These are phyloP conservation scores for Calosoma granatense DNA, from an alignment of 1,140 invertebrate genomes.

Conservation along the genomic window DNA sequence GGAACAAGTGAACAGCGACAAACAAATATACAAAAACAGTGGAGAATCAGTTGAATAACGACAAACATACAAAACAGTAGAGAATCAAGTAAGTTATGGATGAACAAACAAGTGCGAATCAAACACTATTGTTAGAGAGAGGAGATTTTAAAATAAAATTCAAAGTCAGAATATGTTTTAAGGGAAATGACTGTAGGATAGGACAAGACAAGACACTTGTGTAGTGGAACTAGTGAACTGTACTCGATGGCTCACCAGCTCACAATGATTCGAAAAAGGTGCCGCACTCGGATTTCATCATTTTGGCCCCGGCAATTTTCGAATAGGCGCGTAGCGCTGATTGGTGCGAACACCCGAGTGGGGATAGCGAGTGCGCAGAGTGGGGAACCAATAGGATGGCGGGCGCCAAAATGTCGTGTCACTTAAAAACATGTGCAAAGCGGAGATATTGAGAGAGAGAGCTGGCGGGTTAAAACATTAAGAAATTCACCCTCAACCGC, in stretches of 20 bases:
- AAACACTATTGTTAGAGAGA: no score
- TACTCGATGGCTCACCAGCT: conserved; percentile 3
- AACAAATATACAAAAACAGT: no score
- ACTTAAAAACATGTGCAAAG: conserved; percentile 11
- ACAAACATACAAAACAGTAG: no score
- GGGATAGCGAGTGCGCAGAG: conserved; percentile 12
- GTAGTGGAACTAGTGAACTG: conserved; percentile 14
- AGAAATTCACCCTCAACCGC: conserved; percentile 2
- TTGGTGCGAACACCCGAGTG: conserved; percentile 15
- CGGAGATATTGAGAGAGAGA: background rate
- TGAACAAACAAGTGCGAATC: no score
- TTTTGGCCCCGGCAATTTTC: conserved; percentile 14
- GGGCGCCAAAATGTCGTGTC: conserved; percentile 30
- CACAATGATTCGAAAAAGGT: conserved; percentile 23
- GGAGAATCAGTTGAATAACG: no score
- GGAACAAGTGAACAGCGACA: no score
- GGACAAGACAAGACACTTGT: no score
- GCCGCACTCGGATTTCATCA: conserved; percentile 14
- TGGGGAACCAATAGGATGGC: conserved; percentile 17
- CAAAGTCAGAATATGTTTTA: no score
- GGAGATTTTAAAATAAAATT: no score
- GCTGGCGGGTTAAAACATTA: conserved; percentile 2
- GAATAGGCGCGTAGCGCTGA: conserved; percentile 8
- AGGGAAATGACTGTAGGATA: no score
- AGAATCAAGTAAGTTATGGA: no score